phyloP scores from a whole-genome alignment of 2,797 vertebrate genomes.

The Acestrorhynchus altus region DNA sequence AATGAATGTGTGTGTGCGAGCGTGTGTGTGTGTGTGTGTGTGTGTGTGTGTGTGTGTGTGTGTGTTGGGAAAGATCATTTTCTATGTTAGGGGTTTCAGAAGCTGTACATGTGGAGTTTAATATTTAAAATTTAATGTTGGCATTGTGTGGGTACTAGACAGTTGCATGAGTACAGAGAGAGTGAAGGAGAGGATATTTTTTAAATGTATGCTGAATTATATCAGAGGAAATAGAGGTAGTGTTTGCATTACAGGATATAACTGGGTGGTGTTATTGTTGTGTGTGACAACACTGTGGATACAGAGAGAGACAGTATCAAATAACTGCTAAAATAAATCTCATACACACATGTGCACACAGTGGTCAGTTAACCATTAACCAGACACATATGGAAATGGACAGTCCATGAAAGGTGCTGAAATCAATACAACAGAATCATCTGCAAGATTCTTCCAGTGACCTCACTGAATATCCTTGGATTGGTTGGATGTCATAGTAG shows the following conservation, averaged over 20 bases:
- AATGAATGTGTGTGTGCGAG: neutral
- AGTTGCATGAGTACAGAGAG: no score
- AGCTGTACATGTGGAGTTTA: constrained; percentile 23
- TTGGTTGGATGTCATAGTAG: no score
- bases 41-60: neutral
- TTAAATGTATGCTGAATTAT: neutral
- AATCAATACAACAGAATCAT: no score
- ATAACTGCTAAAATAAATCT: neutral
- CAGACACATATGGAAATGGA: no score
- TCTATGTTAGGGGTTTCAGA: neutral
- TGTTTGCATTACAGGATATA: neutral
- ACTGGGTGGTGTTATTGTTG: neutral
- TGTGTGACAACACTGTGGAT: neutral
- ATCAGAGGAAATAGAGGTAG: neutral
- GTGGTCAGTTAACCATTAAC: no score
- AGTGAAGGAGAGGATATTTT: neutral
- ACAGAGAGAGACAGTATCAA: neutral
- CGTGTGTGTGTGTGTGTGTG: neutral
- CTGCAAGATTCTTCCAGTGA: no score
- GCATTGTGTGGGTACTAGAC: neutral
- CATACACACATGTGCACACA: neutral
- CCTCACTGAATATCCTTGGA: no score
- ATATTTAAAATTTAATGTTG: constrained; percentile 46
- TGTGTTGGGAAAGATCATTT: neutral
- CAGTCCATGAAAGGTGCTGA: neutral